Base-by-base conservation (phyloP, 2,797 vertebrate genomes). In the Urosaurus nigricauda region DNA sequence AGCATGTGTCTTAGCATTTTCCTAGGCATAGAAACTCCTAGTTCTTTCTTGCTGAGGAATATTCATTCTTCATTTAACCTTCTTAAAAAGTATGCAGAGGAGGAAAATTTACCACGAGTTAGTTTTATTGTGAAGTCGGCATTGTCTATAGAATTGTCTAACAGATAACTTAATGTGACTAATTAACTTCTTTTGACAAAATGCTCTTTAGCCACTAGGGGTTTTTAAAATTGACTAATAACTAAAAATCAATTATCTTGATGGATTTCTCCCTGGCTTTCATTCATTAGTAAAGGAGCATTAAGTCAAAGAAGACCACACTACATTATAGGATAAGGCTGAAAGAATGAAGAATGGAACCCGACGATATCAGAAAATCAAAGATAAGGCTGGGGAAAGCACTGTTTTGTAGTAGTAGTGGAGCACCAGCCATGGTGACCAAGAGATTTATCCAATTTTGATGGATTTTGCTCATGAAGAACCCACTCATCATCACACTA, bases 201-300 rank as follows among this genome's bases (percentile, higher is more conserved):
- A 81, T 71, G 51, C 40, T 88, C 87, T 92, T 94, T 87, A 92
- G 85, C 79, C 90, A 73, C 53, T 86, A 77, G 32, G 85, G 84
- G 75, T 75, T 82, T 87, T 92, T 91, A 88, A 94, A 91, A 75
- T 63, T 91, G 90, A 93, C 74, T 83, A 92, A 90, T 92, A 94
- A 89, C 87, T 93, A 91, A 93, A 94, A 92, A 86, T 94, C 83
- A 93, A 90, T 92, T 94, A 89, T 65, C 84, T 77, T 84, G 85
- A 94, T 89, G 88, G 79, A 88, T 91, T 60, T 92, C 78, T 77
- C 79, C 85, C 85, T 90, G 70, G 90, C 90, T 93, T 90, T 75
- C 56, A 86, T 90, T 78, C 73, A 88, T 89, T 68, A 85, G 43
- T 88, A 91, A 93, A 73, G n/a, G 35, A 89, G 80, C 43, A 88